Conservation (phyloP, 2,888 invertebrate species). For the Prenolepis imparis region DNA sequence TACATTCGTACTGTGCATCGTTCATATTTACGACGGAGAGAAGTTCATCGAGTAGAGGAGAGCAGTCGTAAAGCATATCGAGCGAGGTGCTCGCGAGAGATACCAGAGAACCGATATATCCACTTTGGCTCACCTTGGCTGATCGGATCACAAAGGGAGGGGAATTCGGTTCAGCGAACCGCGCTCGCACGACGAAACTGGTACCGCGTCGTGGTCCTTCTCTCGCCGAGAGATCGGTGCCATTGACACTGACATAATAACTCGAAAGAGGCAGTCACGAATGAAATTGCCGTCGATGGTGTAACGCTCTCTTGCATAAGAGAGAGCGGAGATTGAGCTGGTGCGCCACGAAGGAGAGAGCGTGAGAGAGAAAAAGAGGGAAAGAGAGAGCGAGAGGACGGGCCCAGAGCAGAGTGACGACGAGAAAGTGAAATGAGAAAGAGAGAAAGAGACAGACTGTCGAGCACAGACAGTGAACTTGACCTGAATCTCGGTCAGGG, state of each 20-base stretch:
- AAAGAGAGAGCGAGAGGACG: conserved; percentile 49
- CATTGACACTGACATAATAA: conserved; percentile 85
- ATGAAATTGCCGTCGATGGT: conserved; percentile 75
- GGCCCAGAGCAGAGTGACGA: conserved; percentile 40
- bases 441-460: conserved; percentile 67
- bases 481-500: conserved; percentile 77
- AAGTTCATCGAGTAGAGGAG: conserved; percentile 59
- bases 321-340: conserved; percentile 41
- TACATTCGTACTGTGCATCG: conserved; percentile 42
- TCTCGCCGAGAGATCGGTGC: conserved; percentile 75
- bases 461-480: conserved; percentile 75
- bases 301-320: conserved; percentile 75
- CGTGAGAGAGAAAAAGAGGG: conserved; percentile 39
- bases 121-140: conserved; percentile 70
- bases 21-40: conserved; percentile 64
- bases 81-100: conserved; percentile 49
- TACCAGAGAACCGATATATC: conserved; percentile 69
- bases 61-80: conserved; percentile 65
- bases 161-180: conserved; percentile 83
- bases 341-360: conserved; percentile 50
- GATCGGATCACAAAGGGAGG: conserved; percentile 61
- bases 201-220: conserved; percentile 45
- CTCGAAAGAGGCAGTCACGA: conserved; percentile 71
- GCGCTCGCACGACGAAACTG: conserved; percentile 73
- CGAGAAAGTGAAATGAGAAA: conserved; percentile 69